Percentiles rank a stretch among this genome's conserved stretches.
These are phyloP conservation scores for Microtus richardsoni DNA, from an alignment of 2,113 vertebrate genomes.

Conservation along the genomic window DNA sequence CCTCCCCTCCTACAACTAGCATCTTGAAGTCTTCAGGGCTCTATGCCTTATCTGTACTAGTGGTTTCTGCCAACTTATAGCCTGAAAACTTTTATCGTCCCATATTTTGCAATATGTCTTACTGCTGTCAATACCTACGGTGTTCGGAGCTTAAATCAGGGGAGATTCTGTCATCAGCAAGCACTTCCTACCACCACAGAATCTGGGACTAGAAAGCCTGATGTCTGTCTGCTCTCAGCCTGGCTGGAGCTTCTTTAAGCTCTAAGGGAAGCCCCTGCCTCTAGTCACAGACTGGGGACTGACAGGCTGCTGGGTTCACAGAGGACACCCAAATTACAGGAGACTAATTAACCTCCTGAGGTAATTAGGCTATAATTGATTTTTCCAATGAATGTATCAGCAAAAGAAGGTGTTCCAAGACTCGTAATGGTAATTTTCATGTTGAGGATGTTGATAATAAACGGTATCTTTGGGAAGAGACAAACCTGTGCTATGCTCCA, in stretches of 20 bases:
- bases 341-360: slow-evolving; percentile 90
- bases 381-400: slow-evolving; percentile 81
- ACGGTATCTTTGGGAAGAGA: not conserved
- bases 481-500: not conserved
- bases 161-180: not conserved
- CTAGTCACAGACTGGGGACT: not conserved
- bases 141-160: not conserved
- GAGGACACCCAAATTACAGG: slow-evolving; percentile 69
- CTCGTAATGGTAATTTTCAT: slow-evolving; percentile 71
- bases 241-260: not conserved
- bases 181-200: not conserved
- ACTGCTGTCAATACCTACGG: not conserved
- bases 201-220: not conserved
- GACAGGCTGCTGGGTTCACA: not conserved
- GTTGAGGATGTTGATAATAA: slow-evolving; percentile 18
- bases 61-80: slow-evolving; percentile 25
- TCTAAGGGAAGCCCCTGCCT: not conserved
- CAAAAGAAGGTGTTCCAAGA: slow-evolving; percentile 62
- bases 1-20: not conserved
- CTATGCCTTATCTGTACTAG: slow-evolving; percentile 10
- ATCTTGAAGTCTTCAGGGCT: not conserved
- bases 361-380: slow-evolving; percentile 89
- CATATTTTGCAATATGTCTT: slow-evolving; percentile 11
- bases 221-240: not conserved
- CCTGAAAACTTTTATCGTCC: not conserved